Evolutionary conservation across 2,113 vertebrate genomes (phyloP).

Genomic region (Lepus timidus): DNA sequence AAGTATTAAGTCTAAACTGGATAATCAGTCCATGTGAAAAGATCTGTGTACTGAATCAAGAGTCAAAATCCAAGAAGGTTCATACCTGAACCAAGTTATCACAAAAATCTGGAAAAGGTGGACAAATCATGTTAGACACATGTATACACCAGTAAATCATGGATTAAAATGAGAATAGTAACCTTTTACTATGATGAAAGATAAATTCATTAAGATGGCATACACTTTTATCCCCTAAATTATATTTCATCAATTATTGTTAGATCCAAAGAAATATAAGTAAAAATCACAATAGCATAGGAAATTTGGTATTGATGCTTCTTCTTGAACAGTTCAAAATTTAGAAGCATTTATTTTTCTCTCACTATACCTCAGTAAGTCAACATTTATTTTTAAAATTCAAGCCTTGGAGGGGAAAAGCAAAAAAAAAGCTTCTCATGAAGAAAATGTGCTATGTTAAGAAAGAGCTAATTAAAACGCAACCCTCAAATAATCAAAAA

Average conservation of each 20-base stretch:
- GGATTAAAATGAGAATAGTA: slow-evolving; percentile 3
- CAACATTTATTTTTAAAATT: slow-evolving; percentile 12
- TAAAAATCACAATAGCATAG: background rate
- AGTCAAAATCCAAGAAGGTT: background rate
- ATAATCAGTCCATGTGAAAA: background rate
- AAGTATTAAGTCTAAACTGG: background rate
- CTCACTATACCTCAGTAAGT: background rate
- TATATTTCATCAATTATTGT: background rate
- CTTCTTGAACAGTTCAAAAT: slow-evolving; percentile 38
- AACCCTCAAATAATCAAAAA: slow-evolving; percentile 9
- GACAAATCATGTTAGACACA: background rate
- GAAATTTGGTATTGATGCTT: background rate
- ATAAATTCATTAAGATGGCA: background rate
- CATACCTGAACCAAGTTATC: background rate
- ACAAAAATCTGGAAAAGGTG: background rate
- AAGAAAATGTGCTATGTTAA: background rate
- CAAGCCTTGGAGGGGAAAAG: background rate
- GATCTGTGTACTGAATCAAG: background rate
- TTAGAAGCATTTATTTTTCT: background rate
- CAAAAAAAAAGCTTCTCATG: background rate
- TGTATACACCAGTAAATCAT: background rate
- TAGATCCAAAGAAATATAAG: background rate
- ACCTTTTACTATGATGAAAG: background rate
- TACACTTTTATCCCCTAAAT: background rate
- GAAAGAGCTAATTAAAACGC: background rate